phyloP scores from a whole-genome alignment of 2,797 vertebrate species.

The Amblyraja radiata region DNA sequence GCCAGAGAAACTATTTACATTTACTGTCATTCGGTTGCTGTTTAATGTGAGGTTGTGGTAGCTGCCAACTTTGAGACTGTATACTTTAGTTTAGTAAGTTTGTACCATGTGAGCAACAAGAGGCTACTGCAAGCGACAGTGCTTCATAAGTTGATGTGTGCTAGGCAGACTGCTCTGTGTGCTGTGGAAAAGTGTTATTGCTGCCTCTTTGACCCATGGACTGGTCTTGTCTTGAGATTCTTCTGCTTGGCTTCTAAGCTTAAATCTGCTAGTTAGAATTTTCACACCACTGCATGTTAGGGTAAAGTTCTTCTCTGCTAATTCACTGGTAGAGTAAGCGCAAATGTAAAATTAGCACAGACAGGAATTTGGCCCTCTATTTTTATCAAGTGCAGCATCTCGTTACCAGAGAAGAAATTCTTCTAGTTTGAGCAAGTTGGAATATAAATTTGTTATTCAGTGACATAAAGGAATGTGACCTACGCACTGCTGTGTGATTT shows the following conservation, averaged over 20 bases:
- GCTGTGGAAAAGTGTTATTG: background rate
- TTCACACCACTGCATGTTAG: background rate
- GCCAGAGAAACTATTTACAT: background rate
- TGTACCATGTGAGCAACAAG: background rate
- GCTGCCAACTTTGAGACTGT: no score
- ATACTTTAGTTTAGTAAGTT: background rate
- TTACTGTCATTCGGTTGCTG: slow-evolving; percentile 39
- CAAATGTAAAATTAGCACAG: slow-evolving; percentile 14
- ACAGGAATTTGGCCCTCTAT: background rate
- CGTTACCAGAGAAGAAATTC: background rate
- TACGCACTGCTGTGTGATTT: background rate
- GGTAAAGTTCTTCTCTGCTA: background rate
- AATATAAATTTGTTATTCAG: background rate
- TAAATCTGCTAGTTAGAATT: background rate
- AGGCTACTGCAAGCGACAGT: background rate
- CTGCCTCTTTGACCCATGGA: background rate
- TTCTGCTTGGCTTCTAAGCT: background rate
- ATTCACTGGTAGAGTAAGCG: slow-evolving; percentile 1
- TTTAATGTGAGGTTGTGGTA: slow-evolving; percentile 38
- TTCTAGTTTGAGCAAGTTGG: background rate
- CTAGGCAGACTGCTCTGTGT: background rate
- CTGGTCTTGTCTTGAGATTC: background rate
- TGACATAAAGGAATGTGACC: background rate
- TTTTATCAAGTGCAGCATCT: background rate
- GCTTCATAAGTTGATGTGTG: background rate